Evolutionary conservation across 1,140 invertebrate species (phyloP), one percentile per base, ranked within the genome.

Genomic region (Brachionus plicatilis): DNA sequence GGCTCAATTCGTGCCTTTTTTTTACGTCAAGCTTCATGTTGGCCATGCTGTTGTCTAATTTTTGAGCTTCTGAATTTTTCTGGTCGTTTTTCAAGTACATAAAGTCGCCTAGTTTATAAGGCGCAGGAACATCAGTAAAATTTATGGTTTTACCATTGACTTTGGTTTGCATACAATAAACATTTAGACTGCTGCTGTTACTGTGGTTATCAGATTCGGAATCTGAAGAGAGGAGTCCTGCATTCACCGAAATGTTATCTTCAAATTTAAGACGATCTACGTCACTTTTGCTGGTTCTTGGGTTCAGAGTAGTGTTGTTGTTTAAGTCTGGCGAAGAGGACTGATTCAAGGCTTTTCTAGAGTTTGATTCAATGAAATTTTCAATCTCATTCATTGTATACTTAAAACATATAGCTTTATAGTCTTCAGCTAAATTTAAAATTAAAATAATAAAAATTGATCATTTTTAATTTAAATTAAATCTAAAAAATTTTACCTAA

Each of bases 401-500:
- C 53, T 82, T 82, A 45, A 82, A 47, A 60, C 79, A 82, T 9
- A 56, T 29, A 17, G 79, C 79, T 47, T 27, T 60, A 29, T 82
- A 82, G 1, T 68, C 33, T 41, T 68, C 29, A 68, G 24, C 79
- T 82, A 65, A 82, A 65, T 47, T 29, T 8, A 72, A 20, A 72
- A 43, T 12, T 17, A 72, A 33, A 17, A 12, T 33, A 37, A 14
- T 29, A 68, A 68, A 68, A 24, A 68, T 68, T 27, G 4, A 33
- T 14, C 33, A 37, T 6, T 6, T 37, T 37, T 6, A 37, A 37
- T 37, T 37, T 0, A 37, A 43, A 3, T 41, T 29, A 29, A 56
- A 20, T 56, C 37, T 60, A 9, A 24, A 56, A 80, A 56, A 27
- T 41, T 29, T 12, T 82, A 65, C 79, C 60, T 41, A 9, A 7